These are phyloP conservation scores for Archegozetes longisetosus DNA, from an alignment of 1,140 invertebrate species.

Conservation along the genomic window DNA sequence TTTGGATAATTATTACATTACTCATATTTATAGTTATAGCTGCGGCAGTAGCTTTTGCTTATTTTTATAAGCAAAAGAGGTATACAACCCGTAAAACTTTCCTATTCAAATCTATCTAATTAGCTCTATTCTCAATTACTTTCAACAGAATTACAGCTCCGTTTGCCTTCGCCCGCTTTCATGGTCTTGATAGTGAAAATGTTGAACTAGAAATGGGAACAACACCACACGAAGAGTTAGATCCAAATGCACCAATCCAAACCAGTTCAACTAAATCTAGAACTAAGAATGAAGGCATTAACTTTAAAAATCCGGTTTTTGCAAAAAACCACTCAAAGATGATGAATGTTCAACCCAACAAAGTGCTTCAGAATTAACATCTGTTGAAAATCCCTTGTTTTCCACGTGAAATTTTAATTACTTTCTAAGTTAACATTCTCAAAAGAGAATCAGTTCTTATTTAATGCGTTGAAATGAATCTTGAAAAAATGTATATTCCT, in stretches of 20 bases:
- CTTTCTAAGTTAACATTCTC: too few species aligned
- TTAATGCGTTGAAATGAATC: too few species aligned
- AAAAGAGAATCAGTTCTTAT: too few species aligned
- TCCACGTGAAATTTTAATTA: too few species aligned
- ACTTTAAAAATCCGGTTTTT: conserved; percentile 17
- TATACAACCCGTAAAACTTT: too few species aligned
- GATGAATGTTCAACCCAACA: background rate
- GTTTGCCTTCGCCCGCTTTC: conserved; percentile 16
- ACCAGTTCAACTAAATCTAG: background rate
- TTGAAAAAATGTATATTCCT: too few species aligned
- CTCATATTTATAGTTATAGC: background rate
- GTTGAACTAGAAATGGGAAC: conserved; percentile 19
- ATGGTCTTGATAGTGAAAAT: background rate
- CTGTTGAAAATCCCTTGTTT: background rate
- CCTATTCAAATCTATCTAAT: too few species aligned
- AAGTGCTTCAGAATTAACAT: background rate
- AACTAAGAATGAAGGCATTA: background rate
- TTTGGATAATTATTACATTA: background rate
- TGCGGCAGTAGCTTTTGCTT: too few species aligned
- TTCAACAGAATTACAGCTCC: conserved; percentile 12
- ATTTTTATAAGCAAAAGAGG: too few species aligned
- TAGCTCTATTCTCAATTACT: too few species aligned
- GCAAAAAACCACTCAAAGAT: background rate
- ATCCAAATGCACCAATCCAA: conserved; percentile 8
- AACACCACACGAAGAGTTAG: conserved; percentile 17